Evolutionary conservation across 2,888 invertebrate species (phyloP).

Genomic region (Pyrgus malvae): DNA sequence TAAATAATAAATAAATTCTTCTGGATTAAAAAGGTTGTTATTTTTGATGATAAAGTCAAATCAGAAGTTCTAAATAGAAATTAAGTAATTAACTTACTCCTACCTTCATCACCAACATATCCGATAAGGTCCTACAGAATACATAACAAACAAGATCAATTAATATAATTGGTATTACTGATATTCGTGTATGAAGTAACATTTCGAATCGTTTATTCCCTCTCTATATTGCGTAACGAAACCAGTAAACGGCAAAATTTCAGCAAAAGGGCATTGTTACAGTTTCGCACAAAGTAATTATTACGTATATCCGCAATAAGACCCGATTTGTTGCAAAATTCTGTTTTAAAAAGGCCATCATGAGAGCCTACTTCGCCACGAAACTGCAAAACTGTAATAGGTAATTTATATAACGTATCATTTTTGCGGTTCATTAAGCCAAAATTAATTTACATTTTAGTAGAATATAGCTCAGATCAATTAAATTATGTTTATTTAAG

Average conservation of each 20-base stretch:
- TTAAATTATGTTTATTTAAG: background rate
- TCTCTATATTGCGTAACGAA: background rate
- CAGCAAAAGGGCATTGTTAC: background rate
- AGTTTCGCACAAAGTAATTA: background rate
- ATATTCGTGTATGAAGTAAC: no score
- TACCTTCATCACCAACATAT: no score
- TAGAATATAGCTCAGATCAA: background rate
- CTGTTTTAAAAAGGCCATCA: background rate
- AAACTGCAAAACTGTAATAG: constrained; percentile 5
- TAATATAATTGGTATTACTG: no score
- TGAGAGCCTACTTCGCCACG: background rate
- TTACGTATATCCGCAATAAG: constrained; percentile 7
- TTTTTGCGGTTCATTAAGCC: background rate
- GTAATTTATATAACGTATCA: background rate
- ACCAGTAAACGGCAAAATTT: background rate
- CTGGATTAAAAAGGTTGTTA: no score
- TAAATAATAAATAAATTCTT: no score
- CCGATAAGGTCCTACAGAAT: no score
- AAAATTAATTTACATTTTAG: background rate
- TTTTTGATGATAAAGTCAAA: no score
- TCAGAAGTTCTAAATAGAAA: no score
- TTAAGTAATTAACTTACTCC: no score
- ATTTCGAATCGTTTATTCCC: no score
- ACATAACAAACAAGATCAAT: no score
- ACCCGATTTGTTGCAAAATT: background rate